These are phyloP conservation scores for Anarhynchus alexandrinus DNA, from an alignment of 2,113 vertebrate genomes.

Conservation along the genomic window DNA sequence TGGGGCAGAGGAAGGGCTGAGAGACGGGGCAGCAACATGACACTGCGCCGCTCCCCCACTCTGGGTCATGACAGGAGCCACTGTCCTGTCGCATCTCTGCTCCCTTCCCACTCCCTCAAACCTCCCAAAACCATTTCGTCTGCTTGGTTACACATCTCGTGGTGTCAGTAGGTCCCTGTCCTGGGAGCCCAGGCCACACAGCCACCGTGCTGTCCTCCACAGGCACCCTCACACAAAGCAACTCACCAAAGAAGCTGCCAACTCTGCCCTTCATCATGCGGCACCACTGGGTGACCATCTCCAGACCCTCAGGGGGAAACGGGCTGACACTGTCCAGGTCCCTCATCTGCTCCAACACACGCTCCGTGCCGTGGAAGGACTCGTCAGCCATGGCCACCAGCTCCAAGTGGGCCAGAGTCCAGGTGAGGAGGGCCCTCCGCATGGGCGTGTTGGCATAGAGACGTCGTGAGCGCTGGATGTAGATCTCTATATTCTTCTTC, in stretches of 20 bases:
- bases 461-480: constrained; percentile 94
- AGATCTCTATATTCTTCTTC: constrained; percentile 97
- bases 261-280: constrained; percentile 88
- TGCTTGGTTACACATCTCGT: fast-evolving
- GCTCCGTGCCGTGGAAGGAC: constrained; percentile 85
- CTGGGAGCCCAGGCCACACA: neutral
- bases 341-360: constrained; percentile 85
- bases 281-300: constrained; percentile 92
- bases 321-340: constrained; percentile 87
- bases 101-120: neutral
- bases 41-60: too few species aligned
- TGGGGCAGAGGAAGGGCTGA: neutral
- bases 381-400: constrained; percentile 85
- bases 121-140: neutral
- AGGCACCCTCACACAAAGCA: neutral
- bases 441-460: constrained; percentile 96
- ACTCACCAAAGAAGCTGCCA: constrained; percentile 87
- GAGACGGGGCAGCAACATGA: neutral
- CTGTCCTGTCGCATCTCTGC: neutral
- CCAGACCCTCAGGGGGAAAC: constrained; percentile 87
- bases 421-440: constrained; percentile 92
- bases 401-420: constrained; percentile 88
- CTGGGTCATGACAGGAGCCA: neutral
- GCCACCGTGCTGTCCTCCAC: neutral
- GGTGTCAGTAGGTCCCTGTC: neutral